Percentiles rank a stretch among this genome's conserved stretches.
Conservation (phyloP, 2,888 invertebrate species). For the Tetranychus truncatus region DNA sequence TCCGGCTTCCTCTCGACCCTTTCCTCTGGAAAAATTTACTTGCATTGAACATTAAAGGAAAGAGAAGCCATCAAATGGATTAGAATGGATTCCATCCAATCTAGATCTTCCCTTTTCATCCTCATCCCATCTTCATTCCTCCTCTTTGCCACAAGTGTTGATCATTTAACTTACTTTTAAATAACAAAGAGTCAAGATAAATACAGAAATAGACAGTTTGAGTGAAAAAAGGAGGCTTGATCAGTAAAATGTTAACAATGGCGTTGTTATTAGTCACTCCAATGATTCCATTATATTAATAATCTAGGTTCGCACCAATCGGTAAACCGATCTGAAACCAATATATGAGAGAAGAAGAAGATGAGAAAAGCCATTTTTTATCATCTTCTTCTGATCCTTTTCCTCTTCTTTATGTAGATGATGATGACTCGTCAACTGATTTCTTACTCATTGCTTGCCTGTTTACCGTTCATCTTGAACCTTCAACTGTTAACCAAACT, state of each 20-base stretch:
- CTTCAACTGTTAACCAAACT: background rate
- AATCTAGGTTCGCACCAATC: background rate
- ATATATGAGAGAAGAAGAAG: background rate
- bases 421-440: background rate
- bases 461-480: background rate
- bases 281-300: background rate
- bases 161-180: background rate
- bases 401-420: background rate
- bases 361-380: background rate
- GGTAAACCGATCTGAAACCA: constrained; percentile 1
- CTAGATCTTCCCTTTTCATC: background rate
- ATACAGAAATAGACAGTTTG: background rate
- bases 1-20: background rate
- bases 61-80: background rate
- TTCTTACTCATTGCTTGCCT: background rate
- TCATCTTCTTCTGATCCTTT: background rate
- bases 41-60: background rate
- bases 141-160: background rate
- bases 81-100: background rate
- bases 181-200: background rate
- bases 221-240: background rate
- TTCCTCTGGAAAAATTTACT: background rate
- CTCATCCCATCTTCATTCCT: background rate
- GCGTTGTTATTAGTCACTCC: background rate
- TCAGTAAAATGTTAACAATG: background rate